A percentile compares a stretch with the other conserved stretches of the same genome.
phyloP scores from a whole-genome alignment of 2,797 vertebrate genomes.

The Craterocephalus amniculus region DNA sequence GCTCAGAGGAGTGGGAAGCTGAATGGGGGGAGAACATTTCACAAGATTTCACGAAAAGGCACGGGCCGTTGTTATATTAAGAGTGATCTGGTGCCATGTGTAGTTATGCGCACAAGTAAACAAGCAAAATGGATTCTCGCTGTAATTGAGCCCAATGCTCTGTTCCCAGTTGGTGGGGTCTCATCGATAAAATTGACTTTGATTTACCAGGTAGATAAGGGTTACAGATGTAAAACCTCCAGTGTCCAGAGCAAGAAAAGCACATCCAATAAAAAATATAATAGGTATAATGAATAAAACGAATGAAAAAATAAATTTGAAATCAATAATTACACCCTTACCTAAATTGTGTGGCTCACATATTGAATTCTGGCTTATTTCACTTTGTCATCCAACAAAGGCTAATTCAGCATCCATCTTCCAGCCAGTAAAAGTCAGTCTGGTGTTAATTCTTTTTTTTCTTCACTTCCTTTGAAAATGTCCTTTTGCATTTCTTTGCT shows the following conservation, averaged over 20 bases:
- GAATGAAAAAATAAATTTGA: background rate
- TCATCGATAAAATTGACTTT: background rate
- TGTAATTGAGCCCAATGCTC: background rate
- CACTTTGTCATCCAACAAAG: no score
- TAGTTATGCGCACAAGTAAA: constrained; percentile 32
- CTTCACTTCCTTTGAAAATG: background rate
- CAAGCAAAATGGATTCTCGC: constrained; percentile 24
- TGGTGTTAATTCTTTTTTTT: background rate
- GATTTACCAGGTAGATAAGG: background rate
- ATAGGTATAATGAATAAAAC: background rate
- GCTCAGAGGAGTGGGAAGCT: constrained; percentile 27
- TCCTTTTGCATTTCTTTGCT: background rate
- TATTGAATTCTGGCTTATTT: no score
- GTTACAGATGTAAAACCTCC: background rate
- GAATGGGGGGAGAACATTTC: constrained; percentile 18
- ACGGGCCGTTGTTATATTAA: constrained; percentile 23
- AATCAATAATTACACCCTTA: background rate
- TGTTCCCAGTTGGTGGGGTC: constrained; percentile 14
- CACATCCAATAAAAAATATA: background rate
- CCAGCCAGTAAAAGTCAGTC: no score
- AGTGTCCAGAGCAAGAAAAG: background rate
- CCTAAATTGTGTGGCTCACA: background rate
- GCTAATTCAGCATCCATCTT: no score
- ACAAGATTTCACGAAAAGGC: constrained; percentile 29
- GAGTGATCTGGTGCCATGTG: constrained; percentile 23